Base-by-base conservation (phyloP, 1,140 invertebrate genomes). In the Panagrolaimus sp. region DNA sequence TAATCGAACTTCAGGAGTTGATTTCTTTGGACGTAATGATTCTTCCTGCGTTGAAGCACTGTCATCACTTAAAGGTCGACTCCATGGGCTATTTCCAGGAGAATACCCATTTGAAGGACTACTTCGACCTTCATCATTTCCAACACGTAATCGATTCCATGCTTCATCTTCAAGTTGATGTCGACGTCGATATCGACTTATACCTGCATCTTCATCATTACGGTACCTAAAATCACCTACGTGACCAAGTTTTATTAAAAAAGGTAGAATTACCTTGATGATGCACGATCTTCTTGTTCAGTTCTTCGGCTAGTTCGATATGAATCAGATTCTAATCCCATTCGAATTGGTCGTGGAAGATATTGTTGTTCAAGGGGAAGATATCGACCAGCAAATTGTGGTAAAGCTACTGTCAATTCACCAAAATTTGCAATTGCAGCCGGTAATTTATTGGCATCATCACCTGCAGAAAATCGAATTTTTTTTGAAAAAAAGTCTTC, bases 401-500 rank as follows among this genome's bases (percentile, higher is more conserved):
- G 80, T 17, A 83, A 58, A 12, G 76, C 78, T 15, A 82, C 73
- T 46, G 72, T 73, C 12, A 80, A 52, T 70, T 82, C 80, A 3
- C 80, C 80, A 66, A 78, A 83, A 68, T 81, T 82, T n/a, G 72
- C 44, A 58, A 82, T 82, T 5, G 80, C 80, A 28, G 69, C 62
- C 24, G 80, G 81, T 43, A 82, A 65, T 69, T 82, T 82, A 1
- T 75, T 71, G 8, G 80, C 81, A 72, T 82, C 80, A 65, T 82
- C 80, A 46, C 80, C 80, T 58, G 80, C 75, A 12, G 81, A 80
- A 65, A 82, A 82, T 10, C 81, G 71, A 14, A 82, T 58, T 63
- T 82, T 82, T 68, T 83, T 78, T 10, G 74, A 67, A 68, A 82
- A 82, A 8, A 81, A 71, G 14, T 82, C 80, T 24, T 82, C 80